Conservation (phyloP, 53 echinoderm and acorn worm genomes). For the Patiria pectinifera region DNA sequence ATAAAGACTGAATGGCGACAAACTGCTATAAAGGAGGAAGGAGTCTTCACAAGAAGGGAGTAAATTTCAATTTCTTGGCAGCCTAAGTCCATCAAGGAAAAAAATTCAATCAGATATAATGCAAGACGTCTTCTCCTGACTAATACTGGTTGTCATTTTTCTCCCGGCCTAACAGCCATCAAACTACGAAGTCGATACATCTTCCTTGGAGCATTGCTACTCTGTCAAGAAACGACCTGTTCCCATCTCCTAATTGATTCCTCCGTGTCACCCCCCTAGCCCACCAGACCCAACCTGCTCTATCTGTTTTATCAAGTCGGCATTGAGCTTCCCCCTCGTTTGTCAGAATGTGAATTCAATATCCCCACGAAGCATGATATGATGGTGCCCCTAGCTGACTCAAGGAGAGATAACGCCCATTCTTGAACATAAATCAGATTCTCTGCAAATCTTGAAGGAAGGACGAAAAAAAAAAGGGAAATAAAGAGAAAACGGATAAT, state of each 20-base stretch:
- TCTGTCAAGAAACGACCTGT: slow-evolving; percentile 28
- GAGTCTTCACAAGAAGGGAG: too few relatives aligned
- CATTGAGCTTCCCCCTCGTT: not conserved
- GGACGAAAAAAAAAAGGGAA: not conserved
- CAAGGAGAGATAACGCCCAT: not conserved
- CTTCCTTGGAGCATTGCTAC: slow-evolving; percentile 5
- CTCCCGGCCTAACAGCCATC: slow-evolving; percentile 12
- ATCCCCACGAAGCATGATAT: not conserved
- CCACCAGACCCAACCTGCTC: not conserved
- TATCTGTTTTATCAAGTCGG: slow-evolving; percentile 21
- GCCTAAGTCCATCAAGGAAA: not conserved
- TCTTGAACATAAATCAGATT: not conserved
- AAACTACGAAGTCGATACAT: not conserved
- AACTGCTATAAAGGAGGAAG: too few relatives aligned
- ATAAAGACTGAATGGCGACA: too few relatives aligned
- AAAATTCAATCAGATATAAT: not conserved
- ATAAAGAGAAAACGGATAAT: not conserved
- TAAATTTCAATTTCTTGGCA: not conserved
- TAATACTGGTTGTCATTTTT: slow-evolving; percentile 1
- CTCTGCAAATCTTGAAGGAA: not conserved
- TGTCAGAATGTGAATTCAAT: slow-evolving; percentile 34
- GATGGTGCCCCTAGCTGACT: slow-evolving; percentile 32
- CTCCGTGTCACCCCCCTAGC: not conserved
- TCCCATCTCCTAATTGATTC: slow-evolving; percentile 34
- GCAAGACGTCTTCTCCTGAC: not conserved